Conservation (phyloP, 2,797 vertebrate genomes). For the Poecilia wingei region DNA sequence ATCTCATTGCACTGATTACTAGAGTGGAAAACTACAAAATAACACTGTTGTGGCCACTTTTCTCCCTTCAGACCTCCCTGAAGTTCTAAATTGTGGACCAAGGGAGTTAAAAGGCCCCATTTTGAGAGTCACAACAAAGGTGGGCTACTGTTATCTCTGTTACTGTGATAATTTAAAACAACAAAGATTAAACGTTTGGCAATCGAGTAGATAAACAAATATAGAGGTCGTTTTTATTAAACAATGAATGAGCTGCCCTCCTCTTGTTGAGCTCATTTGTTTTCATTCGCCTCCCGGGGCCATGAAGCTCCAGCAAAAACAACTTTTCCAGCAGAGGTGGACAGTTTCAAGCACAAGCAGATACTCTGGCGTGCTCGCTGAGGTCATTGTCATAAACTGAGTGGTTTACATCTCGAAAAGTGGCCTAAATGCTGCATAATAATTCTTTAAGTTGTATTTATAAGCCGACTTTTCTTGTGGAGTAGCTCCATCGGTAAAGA, state of each 20-base stretch:
- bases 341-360: slow-evolving; percentile 47
- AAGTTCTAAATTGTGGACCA: slow-evolving; percentile 18
- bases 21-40: slow-evolving; percentile 24
- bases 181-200: slow-evolving; percentile 21
- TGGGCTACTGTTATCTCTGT: slow-evolving; percentile 10
- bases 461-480: slow-evolving; percentile 5
- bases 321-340: slow-evolving; percentile 47
- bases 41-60: slow-evolving; percentile 20
- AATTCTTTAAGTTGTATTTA: slow-evolving; percentile 14
- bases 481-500: slow-evolving; percentile 41
- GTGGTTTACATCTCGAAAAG: slow-evolving; percentile 52
- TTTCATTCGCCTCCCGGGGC: slow-evolving; percentile 60
- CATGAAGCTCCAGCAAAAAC: slow-evolving; percentile 40
- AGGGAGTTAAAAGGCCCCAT: slow-evolving; percentile 23
- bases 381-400: slow-evolving; percentile 67
- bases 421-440: slow-evolving; percentile 34
- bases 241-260: slow-evolving; percentile 70
- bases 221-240: slow-evolving; percentile 31
- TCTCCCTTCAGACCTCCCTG: slow-evolving; percentile 22
- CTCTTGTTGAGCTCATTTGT: slow-evolving; percentile 63
- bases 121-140: slow-evolving; percentile 37
- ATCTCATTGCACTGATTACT: slow-evolving; percentile 37
- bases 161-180: slow-evolving; percentile 19
- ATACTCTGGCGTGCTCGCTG: slow-evolving; percentile 58
- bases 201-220: slow-evolving; percentile 62